Conservation (phyloP, 2,888 invertebrate species). For the Phlogophora meticulosa region DNA sequence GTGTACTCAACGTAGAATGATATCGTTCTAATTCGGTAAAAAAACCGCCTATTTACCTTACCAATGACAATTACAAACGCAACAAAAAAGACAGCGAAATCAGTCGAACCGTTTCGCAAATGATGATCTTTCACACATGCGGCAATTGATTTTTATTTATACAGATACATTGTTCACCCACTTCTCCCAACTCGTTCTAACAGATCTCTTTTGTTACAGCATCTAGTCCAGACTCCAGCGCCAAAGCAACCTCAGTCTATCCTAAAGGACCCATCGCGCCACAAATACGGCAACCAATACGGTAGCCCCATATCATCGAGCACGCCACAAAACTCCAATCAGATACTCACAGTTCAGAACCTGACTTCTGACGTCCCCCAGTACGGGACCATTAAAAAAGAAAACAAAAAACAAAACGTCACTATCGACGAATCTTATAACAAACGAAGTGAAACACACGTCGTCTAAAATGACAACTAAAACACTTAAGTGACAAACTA, state of each 20-base stretch:
- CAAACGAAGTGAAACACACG: slow-evolving; percentile 87
- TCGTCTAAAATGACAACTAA: slow-evolving; percentile 74
- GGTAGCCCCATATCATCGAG: slow-evolving; percentile 86
- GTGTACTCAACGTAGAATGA: too few species aligned
- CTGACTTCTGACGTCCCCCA: slow-evolving; percentile 88
- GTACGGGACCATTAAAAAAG: slow-evolving; percentile 90
- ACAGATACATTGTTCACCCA: neutral
- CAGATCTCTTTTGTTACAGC: slow-evolving; percentile 78
- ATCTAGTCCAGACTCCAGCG: slow-evolving; percentile 82
- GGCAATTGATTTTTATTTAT: too few species aligned
- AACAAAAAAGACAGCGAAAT: too few species aligned
- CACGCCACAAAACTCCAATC: slow-evolving; percentile 87
- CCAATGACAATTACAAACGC: too few species aligned
- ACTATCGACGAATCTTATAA: slow-evolving; percentile 88
- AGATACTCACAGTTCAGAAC: slow-evolving; percentile 92
- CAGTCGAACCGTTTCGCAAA: too few species aligned
- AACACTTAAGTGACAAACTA: slow-evolving; percentile 38
- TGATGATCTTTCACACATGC: too few species aligned
- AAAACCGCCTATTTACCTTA: too few species aligned
- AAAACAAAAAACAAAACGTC: slow-evolving; percentile 89
- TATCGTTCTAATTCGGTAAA: too few species aligned
- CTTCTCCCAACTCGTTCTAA: slow-evolving; percentile 6
- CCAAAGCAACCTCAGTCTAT: slow-evolving; percentile 92
- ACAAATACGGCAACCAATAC: slow-evolving; percentile 90
- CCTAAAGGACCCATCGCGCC: slow-evolving; percentile 92